Evolutionary conservation across 2,888 invertebrate species (phyloP).

Genomic region (Drosophila infuscata): DNA sequence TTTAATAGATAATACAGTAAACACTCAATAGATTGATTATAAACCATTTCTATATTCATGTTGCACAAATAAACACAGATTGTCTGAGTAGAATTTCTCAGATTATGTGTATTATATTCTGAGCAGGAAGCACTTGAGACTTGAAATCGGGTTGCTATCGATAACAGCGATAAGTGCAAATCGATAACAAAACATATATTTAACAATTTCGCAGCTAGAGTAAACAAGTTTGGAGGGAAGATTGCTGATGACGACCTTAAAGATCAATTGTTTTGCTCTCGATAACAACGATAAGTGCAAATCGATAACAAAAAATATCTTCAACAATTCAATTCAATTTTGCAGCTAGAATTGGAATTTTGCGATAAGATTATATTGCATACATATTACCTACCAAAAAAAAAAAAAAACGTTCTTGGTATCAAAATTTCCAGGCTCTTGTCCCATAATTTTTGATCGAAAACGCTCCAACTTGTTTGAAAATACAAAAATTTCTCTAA

Average conservation of each 20-base stretch:
- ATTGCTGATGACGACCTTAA: no score
- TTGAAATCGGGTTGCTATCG: background rate
- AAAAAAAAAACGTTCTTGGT: background rate
- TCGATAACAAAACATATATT: background rate
- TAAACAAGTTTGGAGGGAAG: no score
- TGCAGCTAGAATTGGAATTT: background rate
- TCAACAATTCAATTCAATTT: no score
- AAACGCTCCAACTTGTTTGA: background rate
- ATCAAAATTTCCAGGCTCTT: background rate
- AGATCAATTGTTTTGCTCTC: no score
- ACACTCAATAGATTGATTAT: background rate
- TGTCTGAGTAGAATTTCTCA: background rate
- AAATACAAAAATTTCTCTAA: background rate
- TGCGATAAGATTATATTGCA: background rate
- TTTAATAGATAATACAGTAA: background rate
- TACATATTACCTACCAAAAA: background rate
- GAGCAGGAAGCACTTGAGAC: background rate
- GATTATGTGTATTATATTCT: background rate
- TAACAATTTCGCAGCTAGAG: background rate
- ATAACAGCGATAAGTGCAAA: background rate
- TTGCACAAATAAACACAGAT: background rate
- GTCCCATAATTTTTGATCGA: background rate
- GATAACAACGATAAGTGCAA: background rate
- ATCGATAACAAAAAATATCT: no score
- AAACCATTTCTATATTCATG: background rate